phyloP scores from a whole-genome alignment of 2,888 invertebrate genomes.

The Epirrhoe tristata region DNA sequence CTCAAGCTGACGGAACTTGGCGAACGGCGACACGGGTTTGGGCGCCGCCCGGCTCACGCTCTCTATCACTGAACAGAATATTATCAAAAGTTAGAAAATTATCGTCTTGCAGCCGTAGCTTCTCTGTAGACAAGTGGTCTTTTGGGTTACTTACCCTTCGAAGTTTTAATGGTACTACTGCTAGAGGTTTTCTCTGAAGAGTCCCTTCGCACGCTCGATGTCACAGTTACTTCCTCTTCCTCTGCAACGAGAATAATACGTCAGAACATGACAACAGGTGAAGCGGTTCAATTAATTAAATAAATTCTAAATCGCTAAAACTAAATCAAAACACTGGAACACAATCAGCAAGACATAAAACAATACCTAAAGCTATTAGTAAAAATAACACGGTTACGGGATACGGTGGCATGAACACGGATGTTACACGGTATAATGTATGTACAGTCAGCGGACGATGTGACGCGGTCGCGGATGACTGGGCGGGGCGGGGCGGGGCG shows the following conservation, averaged over 20 bases:
- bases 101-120: background rate
- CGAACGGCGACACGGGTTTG: constrained; percentile 94
- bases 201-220: constrained; percentile 79
- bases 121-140: background rate
- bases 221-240: constrained; percentile 78
- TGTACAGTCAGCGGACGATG: constrained; percentile 67
- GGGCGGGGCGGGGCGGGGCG: constrained; percentile 47
- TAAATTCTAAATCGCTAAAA: constrained; percentile 43
- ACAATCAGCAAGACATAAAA: constrained; percentile 76
- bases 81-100: background rate
- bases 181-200: constrained; percentile 85
- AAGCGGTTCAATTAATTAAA: too few species aligned
- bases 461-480: constrained; percentile 47
- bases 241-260: constrained; percentile 60
- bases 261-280: constrained; percentile 13
- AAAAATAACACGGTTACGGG: constrained; percentile 80
- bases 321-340: constrained; percentile 66
- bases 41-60: constrained; percentile 78
- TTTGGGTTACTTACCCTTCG: constrained; percentile 76
- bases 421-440: constrained; percentile 59
- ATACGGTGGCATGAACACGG: constrained; percentile 68
- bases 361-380: constrained; percentile 82
- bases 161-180: constrained; percentile 85
- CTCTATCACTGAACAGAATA: constrained; percentile 81
- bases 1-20: constrained; percentile 96